phyloP scores from a whole-genome alignment of 2,888 invertebrate genomes.

The Gandaritis pyraliata region DNA sequence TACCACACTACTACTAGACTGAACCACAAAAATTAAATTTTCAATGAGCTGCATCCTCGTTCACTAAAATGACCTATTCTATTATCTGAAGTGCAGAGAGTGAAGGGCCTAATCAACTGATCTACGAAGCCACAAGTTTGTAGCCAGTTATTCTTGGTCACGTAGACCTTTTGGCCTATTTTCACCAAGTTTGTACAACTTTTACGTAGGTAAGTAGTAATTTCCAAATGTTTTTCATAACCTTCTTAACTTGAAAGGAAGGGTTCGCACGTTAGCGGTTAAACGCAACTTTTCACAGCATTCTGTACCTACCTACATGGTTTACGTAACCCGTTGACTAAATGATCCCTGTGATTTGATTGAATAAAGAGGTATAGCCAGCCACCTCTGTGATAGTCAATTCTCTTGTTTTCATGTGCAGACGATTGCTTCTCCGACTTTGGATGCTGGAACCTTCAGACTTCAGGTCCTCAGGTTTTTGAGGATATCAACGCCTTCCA shows the following conservation, averaged over 20 bases:
- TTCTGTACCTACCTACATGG: background rate
- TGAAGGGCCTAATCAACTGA: background rate
- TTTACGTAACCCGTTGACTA: background rate
- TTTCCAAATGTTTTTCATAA: conserved; percentile 5
- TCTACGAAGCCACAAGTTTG: background rate
- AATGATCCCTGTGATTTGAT: too few species aligned
- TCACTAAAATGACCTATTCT: background rate
- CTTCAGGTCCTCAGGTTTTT: too few species aligned
- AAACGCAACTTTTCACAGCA: conserved; percentile 21
- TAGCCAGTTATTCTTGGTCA: background rate
- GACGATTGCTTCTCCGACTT: too few species aligned
- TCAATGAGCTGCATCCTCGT: background rate
- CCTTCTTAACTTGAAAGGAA: conserved; percentile 18
- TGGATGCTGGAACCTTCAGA: too few species aligned
- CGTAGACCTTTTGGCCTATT: background rate
- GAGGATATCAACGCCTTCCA: too few species aligned
- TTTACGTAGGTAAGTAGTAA: too few species aligned
- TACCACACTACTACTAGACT: background rate
- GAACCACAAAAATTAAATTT: background rate
- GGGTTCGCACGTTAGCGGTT: conserved; percentile 20
- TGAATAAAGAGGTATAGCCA: too few species aligned
- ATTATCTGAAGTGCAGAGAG: background rate
- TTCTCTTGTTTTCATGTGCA: too few species aligned
- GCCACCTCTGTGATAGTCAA: too few species aligned
- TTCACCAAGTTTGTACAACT: too few species aligned